Conservation (phyloP, 2,888 invertebrate species). For the Synanthedon tipuliformis region DNA sequence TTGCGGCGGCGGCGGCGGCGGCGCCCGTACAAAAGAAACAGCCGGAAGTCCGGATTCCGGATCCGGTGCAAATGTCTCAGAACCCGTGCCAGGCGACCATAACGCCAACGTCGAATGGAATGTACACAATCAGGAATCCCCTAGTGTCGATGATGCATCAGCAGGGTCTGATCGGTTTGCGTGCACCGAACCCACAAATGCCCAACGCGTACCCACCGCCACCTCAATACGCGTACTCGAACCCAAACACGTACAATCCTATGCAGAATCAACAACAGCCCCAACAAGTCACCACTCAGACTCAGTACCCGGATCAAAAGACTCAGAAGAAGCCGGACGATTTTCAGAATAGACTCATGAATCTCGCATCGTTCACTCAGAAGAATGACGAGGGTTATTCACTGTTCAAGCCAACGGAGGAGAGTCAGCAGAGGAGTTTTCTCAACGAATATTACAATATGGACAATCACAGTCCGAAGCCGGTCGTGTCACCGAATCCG, state of each 20-base stretch:
- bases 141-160: constrained; percentile 69
- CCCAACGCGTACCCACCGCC: constrained; percentile 28
- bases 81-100: constrained; percentile 61
- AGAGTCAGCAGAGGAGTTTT: constrained; percentile 37
- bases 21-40: constrained; percentile 34
- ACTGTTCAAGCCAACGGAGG: constrained; percentile 45
- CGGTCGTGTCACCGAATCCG: constrained; percentile 50
- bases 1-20: constrained; percentile 27
- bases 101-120: constrained; percentile 72
- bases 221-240: constrained; percentile 38
- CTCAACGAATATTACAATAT: constrained; percentile 37
- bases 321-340: constrained; percentile 13
- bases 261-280: constrained; percentile 13
- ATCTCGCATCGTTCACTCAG: constrained; percentile 56
- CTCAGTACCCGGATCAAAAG: constrained; percentile 24
- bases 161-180: constrained; percentile 40
- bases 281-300: constrained; percentile 21
- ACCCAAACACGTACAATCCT: constrained; percentile 35
- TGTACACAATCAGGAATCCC: constrained; percentile 87
- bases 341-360: constrained; percentile 46
- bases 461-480: constrained; percentile 35
- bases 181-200: constrained; percentile 25
- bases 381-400: constrained; percentile 62
- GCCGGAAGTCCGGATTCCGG: constrained; percentile 48
- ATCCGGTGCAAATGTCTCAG: constrained; percentile 61